Conservation (phyloP, 2,888 invertebrate genomes). For the Nasonovia ribisnigri region DNA sequence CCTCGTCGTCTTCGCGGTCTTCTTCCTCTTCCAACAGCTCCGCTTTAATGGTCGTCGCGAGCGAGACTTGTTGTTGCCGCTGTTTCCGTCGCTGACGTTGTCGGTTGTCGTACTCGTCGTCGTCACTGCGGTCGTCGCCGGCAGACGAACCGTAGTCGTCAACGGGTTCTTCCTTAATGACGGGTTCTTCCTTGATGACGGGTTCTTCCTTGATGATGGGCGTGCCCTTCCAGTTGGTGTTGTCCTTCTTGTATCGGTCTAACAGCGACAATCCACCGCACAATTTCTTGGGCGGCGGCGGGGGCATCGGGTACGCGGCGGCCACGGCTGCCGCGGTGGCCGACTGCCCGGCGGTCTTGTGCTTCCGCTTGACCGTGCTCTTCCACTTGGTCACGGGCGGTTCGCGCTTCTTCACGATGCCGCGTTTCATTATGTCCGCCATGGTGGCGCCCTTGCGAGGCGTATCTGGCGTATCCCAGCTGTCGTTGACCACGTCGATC, state of each 20-base stretch:
- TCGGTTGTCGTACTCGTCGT: neutral
- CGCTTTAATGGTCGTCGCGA: neutral
- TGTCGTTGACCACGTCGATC: slow-evolving; percentile 60
- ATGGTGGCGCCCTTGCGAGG: slow-evolving; percentile 58
- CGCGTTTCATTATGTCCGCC: slow-evolving; percentile 63
- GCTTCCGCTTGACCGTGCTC: slow-evolving; percentile 55
- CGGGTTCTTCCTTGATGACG: slow-evolving; percentile 9
- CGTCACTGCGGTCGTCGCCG: neutral
- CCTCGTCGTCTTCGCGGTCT: slow-evolving; percentile 17
- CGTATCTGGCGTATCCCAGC: slow-evolving; percentile 56
- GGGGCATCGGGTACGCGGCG: slow-evolving; percentile 50
- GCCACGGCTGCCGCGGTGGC: neutral
- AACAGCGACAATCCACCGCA: slow-evolving; percentile 53
- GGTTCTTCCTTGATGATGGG: neutral
- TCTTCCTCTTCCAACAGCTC: neutral
- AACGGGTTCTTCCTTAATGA: neutral
- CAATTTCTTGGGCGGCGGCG: slow-evolving; percentile 50
- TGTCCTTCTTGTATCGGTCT: slow-evolving; percentile 58
- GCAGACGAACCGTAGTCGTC: neutral
- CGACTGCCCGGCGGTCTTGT: slow-evolving; percentile 21
- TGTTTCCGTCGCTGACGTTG: neutral
- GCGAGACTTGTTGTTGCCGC: neutral
- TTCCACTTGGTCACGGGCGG: slow-evolving; percentile 61
- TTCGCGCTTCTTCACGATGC: slow-evolving; percentile 57
- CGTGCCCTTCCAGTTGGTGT: neutral